phyloP scores from a whole-genome alignment of 2,797 vertebrate species.

The Chelonia mydas region DNA sequence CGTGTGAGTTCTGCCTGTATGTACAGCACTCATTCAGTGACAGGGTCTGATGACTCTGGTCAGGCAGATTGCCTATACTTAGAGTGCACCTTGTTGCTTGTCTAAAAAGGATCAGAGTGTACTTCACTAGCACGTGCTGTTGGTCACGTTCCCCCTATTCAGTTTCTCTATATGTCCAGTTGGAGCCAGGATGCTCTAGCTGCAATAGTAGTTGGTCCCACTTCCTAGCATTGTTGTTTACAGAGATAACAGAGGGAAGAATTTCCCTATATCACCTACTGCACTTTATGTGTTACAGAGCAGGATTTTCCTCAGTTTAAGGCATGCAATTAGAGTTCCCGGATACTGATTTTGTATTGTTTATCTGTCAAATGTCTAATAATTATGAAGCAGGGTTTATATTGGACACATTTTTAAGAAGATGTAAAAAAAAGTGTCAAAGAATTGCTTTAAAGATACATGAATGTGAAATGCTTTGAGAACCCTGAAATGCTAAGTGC shows the following conservation, averaged over 20 bases:
- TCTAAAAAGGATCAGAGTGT: not conserved
- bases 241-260: not conserved
- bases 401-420: fast-evolving
- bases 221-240: fast-evolving
- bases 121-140: not conserved
- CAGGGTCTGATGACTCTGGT: too few relatives aligned
- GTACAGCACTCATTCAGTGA: too few relatives aligned
- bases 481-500: not conserved
- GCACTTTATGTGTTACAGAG: not conserved
- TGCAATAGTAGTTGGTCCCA: not conserved
- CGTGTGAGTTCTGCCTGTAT: too few relatives aligned
- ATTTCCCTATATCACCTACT: not conserved
- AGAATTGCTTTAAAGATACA: fast-evolving
- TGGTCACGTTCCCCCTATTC: not conserved
- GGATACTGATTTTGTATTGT: not conserved
- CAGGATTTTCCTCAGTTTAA: not conserved
- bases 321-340: not conserved
- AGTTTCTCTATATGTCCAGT: not conserved
- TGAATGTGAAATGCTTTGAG: not conserved
- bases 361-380: not conserved
- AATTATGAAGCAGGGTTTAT: too few relatives aligned
- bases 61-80: not conserved
- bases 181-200: not conserved
- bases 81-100: too few relatives aligned
- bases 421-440: fast-evolving